Base-by-base conservation (phyloP, 1,140 invertebrate genomes). In the Eumeta japonica region DNA sequence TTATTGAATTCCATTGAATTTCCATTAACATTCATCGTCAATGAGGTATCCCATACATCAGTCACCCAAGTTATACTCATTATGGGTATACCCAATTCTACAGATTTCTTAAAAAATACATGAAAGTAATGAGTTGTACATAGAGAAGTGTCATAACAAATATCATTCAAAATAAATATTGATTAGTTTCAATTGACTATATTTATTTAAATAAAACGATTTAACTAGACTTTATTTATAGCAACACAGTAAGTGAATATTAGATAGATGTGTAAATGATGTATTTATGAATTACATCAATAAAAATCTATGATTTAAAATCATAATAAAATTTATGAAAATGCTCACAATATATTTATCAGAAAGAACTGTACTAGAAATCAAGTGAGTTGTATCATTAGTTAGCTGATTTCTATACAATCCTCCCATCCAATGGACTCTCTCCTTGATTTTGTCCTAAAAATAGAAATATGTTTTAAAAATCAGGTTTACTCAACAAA, bases 401-500 rank as follows among this genome's bases (percentile, higher is more conserved):
- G 84, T 83, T 19, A 95, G 80, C 35, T 81, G 79, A 44, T 81
- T 81, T 10, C 78, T 83, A 48, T 85, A 90, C 10, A 83, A 73
- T 3, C 90, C 93, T 37, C 88, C 88, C 92, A 95, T 95, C 59
- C 83, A 84, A 50, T 86, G 76, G 0, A 94, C 81, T 52, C 84
- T 83, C 14, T 77, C 71, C 53, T 83, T 80, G 3, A 94, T 68
- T 17, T 81, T 66, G 47, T 82, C 77, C 84, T 90, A 48, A 18
- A 67, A 59, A 39, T 15, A 29, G 40, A 19, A 31, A 39, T 40
- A n/a, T n/a, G n/a, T n/a, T n/a, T n/a, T n/a, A n/a, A n/a, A n/a
- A n/a, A n/a, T n/a, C n/a, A n/a, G n/a, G n/a, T n/a, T n/a, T n/a
- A n/a, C n/a, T n/a, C n/a, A n/a, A n/a, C n/a, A 34, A 17, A 11